A percentile compares a stretch with the other conserved stretches of the same genome.
Conservation (phyloP, 2,888 invertebrate species). For the Augochlorella aurata region DNA sequence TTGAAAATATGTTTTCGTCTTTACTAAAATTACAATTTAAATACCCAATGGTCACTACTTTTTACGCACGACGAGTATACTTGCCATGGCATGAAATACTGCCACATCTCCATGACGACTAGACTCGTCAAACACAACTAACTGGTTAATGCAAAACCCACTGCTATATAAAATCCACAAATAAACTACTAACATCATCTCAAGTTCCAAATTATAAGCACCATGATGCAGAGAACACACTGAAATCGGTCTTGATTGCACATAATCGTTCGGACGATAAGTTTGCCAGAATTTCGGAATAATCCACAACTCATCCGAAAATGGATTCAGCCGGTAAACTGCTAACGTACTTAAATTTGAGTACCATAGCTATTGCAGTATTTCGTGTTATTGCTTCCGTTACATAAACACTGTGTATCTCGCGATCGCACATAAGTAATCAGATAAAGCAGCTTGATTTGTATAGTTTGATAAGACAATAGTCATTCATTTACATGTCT, state of each 20-base stretch:
- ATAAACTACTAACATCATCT: no score
- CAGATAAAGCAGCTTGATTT: slow-evolving; percentile 26
- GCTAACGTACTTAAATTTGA: not conserved
- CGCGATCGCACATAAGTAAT: slow-evolving; percentile 29
- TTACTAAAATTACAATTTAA: no score
- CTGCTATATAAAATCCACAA: no score
- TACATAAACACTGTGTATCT: slow-evolving; percentile 12
- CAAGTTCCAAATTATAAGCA: no score
- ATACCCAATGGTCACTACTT: no score
- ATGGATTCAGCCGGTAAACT: not conserved
- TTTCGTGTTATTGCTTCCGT: not conserved
- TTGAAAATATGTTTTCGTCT: no score
- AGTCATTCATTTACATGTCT: slow-evolving; percentile 49
- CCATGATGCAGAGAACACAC: no score
- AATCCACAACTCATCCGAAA: not conserved
- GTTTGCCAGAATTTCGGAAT: not conserved
- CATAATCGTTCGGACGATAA: not conserved
- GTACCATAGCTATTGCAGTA: not conserved
- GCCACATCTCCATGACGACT: no score
- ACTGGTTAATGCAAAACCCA: no score
- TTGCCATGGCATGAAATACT: no score
- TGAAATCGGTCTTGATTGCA: not conserved
- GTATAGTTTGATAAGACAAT: slow-evolving; percentile 51
- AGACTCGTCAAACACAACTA: no score
- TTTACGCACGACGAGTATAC: no score